Evolutionary conservation across 2,113 vertebrate species (phyloP).

Genomic region (Scalopus aquaticus): DNA sequence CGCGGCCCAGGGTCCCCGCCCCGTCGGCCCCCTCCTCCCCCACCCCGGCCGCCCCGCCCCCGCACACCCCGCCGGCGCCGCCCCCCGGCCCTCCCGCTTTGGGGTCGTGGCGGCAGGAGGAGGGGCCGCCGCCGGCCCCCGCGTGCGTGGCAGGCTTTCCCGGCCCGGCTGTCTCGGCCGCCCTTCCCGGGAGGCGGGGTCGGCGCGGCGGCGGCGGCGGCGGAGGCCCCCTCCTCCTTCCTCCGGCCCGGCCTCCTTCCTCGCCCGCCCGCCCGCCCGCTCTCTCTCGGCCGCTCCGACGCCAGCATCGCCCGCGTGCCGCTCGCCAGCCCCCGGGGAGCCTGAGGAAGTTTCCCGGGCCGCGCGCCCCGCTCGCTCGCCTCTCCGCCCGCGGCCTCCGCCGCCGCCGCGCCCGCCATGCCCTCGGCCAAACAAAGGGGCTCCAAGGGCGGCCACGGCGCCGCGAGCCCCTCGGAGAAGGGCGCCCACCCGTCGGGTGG

Average conservation of each 20-base stretch:
- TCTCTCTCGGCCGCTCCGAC: conserved; percentile 58
- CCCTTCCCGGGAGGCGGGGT: conserved; percentile 75
- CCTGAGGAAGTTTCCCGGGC: background rate
- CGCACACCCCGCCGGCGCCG: too few species aligned
- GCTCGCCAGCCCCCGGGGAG: background rate
- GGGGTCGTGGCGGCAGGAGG: conserved; percentile 60
- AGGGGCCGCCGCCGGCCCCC: conserved; percentile 41
- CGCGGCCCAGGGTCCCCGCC: too few species aligned
- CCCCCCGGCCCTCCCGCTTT: background rate
- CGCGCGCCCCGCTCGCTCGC: conserved; percentile 10
- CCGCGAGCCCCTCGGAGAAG: conserved; percentile 75
- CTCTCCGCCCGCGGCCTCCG: background rate
- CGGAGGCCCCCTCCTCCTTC: background rate
- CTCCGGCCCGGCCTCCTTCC: background rate
- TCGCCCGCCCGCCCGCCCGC: background rate
- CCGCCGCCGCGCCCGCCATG: conserved; percentile 69
- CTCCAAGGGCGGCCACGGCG: conserved; percentile 78
- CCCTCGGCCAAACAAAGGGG: conserved; percentile 80
- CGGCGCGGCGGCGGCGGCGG: conserved; percentile 40
- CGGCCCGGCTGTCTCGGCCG: conserved; percentile 1
- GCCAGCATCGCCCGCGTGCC: conserved; percentile 51
- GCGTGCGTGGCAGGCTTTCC: conserved; percentile 76
- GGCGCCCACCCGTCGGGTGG: conserved; percentile 78
- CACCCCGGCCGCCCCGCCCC: background rate
- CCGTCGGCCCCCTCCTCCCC: background rate